Evolutionary conservation across 2,113 vertebrate genomes (phyloP), one percentile per base, ranked within the genome.

Genomic region (Ceyx margarethae): DNA sequence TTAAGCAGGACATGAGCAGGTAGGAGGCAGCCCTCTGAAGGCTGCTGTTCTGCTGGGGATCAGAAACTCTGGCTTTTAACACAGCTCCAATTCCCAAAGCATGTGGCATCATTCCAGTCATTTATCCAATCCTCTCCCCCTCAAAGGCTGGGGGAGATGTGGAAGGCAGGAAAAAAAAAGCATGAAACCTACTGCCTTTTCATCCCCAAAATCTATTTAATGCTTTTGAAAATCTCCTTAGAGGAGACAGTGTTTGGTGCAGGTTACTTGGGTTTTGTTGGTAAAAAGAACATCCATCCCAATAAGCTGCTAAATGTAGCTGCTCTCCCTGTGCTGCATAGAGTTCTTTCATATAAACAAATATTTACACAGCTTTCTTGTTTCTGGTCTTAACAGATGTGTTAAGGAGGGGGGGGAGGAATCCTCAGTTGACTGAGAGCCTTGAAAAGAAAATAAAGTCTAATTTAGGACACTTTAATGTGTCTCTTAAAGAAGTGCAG

Each of bases 371-470:
- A 14, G 43, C 11, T 33, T 8, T 62, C 1, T 61, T 42, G 8
- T 68, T 85, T 64, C 22, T 73, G 50, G 13, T 65, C 25, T 73
- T 68, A 33, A 1, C 15, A 37, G 56, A 61, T 0, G 0, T 4
- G 7, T 20, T 46, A 15, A 25, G 7, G 31, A 22, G 31, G 57
- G 9, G 5, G 5, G 8, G 1, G 16, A 13, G 10, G 17, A 28
- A 25, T 45, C 35, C 50, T 33, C 60, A 33, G 15, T 79, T 64
- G 35, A 43, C 11, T 6, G 43, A 37, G 51, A 84, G 23, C 31
- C 66, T 3, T 9, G 18, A 57, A 73, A 45, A 35, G 11, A 42
- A 69, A 43, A 64, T 31, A 8, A 66, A 35, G 14, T 35, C 48
- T 61, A 17, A n/a, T 65, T 80, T 64, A 83, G 68, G n/a, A 57